These are phyloP conservation scores for Tokudaia muenninki DNA, from an alignment of 2,797 vertebrate genomes.

Conservation along the genomic window DNA sequence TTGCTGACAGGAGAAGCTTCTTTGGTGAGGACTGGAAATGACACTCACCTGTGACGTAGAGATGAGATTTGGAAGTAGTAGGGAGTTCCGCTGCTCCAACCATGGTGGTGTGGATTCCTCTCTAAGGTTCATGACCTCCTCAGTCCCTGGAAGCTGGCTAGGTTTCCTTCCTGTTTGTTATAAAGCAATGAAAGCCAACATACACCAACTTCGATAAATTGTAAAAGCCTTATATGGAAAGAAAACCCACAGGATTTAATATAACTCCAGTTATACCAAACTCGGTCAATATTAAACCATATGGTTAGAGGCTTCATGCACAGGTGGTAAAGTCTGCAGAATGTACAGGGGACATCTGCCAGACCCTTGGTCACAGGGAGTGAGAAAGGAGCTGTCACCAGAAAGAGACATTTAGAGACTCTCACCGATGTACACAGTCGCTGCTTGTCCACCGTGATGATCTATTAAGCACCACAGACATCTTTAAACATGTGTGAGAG, in stretches of 20 bases:
- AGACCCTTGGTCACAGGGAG: not conserved
- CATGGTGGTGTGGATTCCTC: not conserved
- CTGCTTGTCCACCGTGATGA: not conserved
- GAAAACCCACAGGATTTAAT: not conserved
- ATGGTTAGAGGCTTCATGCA: not conserved
- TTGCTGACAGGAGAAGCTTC: not conserved
- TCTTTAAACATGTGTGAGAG: not conserved
- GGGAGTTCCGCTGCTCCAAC: not conserved
- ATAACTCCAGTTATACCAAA: not conserved
- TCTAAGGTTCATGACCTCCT: not conserved
- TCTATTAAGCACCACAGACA: too few relatives aligned
- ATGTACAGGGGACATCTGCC: not conserved
- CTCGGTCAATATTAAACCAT: too few relatives aligned
- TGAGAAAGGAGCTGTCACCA: not conserved
- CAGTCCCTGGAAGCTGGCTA: not conserved
- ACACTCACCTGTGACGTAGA: not conserved
- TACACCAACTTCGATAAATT: not conserved
- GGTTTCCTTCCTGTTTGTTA: not conserved
- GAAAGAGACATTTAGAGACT: not conserved
- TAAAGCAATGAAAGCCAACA: not conserved
- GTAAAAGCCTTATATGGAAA: not conserved
- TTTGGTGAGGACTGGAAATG: not conserved
- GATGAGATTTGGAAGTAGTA: not conserved
- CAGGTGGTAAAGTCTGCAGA: not conserved
- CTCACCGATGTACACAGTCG: not conserved